Evolutionary conservation across 92 coral and sea anemone genomes (phyloP).

Genomic region (Phenganax subtilis): DNA sequence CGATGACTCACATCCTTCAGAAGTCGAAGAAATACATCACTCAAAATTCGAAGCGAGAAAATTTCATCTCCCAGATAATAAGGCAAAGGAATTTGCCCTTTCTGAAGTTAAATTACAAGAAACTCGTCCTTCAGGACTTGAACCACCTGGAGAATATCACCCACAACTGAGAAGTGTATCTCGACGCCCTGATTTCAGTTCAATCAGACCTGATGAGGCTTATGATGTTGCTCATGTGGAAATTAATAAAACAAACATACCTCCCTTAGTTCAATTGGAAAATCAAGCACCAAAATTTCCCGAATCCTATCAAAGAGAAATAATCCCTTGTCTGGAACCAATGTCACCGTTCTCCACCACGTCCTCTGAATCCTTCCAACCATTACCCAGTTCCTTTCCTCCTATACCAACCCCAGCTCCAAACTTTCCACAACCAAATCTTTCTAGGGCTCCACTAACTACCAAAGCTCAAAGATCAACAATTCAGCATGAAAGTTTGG

Average conservation of each 20-base stretch:
- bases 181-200: neutral
- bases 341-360: conserved; percentile 3
- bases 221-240: neutral
- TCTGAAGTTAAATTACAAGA: neutral
- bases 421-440: neutral
- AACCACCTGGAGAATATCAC: neutral
- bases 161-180: neutral
- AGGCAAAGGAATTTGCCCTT: neutral
- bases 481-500: neutral
- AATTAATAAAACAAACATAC: neutral
- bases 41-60: neutral
- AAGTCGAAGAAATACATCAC: neutral
- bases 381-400: neutral
- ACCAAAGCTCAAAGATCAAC: neutral
- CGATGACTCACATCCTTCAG: neutral
- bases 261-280: neutral
- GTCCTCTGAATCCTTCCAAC: conserved; percentile 4
- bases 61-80: neutral
- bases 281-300: neutral
- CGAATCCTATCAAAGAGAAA: neutral
- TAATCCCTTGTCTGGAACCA: neutral
- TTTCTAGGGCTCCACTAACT: neutral
- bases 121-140: neutral
- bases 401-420: neutral
- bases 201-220: neutral